Evolutionary conservation across 2,113 vertebrate species (phyloP), one percentile per base, ranked within the genome.

Genomic region (Chiloscyllium plagiosum): DNA sequence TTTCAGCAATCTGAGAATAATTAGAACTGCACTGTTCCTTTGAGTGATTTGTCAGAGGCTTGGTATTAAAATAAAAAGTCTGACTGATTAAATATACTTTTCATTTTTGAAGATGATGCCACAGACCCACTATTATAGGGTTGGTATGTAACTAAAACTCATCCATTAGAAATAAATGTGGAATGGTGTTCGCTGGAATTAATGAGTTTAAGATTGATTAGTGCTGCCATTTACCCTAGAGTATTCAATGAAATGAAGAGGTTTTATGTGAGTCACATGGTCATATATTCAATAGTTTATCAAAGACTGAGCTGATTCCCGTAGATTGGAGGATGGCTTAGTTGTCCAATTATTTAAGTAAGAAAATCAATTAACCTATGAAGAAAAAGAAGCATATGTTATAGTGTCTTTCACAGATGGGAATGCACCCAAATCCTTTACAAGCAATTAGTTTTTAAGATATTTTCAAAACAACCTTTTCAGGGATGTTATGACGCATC

Each of bases 171-270:
- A 65, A 33, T 66, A 92, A 92, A 4, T 92, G 61, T 5, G 17
- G 89, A 92, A n/a, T 92, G 56, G 33, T 66, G 89, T 93, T 93
- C 20, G 61, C 17, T 93, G 19, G 89, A 6, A 93, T 93, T 93
- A 93, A 93, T 93, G 61, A 93, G 89, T 68, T 92, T 93, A 66
- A 68, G 61, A 68, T 93, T 93, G 89, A 93, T 93, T 93, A 93
- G 89, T 66, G 61, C 17, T 68, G 61, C 33, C 12, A 61, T 42
- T 93, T 93, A 93, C 61, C 61, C 89, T 8, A 65, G 33, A 93
- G n/a, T 22, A 93, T n/a, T 37, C 61, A 66, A 19, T 65, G n/a
- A 93, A 93, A 93, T 93, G 52, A 92, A 93, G 89, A 93, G 89
- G 89, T 66, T 93, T 33, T 37, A 37, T 65, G 56, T 65, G 87